Evolutionary conservation across 2,113 vertebrate genomes (phyloP), one percentile per base, ranked within the genome.

Genomic region (Brachypteracias leptosomus): DNA sequence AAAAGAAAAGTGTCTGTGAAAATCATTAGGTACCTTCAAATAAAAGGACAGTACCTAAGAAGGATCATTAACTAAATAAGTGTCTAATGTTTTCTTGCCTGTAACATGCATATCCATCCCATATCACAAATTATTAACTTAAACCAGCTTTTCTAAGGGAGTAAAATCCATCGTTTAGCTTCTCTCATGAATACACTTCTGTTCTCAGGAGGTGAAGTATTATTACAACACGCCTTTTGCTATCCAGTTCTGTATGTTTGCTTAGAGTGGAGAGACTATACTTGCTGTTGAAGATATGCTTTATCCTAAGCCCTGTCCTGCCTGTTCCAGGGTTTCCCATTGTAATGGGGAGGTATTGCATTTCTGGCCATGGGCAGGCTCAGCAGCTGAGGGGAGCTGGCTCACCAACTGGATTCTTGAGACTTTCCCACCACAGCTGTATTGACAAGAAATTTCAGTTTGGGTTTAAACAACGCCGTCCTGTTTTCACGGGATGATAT

Each of bases 401-500:
- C 58, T 94, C 76, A 54, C 47, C 44, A 61, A 52, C 31, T 54
- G 79, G 44, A 36, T 77, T 80, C 91, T 40, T 65, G 47, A 92
- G 83, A 54, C 74, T 80, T 95, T 97, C 93, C 82, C 80, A 96
- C 46, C 91, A 38, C 88, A 92, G 88, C 94, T 93, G 89, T 87
- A 89, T 52, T 92, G 95, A 97, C 85, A 89, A 90, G 74, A 92
- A 95, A 49, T 71, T 42, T 52, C 46, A 93, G 55, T 74, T 79
- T 2, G 44, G 63, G 59, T 92, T 96, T 91, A 91, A 91, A 95
- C 71, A 95, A 46, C 0, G 0, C n/a, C 38, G 28, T 74, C 89
- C 91, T 95, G 87, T 96, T 89, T 94, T 94, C 85, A n/a, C 63
- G 90, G 63, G 55, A 81, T 95, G 90, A 96, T 85, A 65, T 80